Evolutionary conservation across 1,140 invertebrate genomes (phyloP).

Genomic region (Drosophila pachea): DNA sequence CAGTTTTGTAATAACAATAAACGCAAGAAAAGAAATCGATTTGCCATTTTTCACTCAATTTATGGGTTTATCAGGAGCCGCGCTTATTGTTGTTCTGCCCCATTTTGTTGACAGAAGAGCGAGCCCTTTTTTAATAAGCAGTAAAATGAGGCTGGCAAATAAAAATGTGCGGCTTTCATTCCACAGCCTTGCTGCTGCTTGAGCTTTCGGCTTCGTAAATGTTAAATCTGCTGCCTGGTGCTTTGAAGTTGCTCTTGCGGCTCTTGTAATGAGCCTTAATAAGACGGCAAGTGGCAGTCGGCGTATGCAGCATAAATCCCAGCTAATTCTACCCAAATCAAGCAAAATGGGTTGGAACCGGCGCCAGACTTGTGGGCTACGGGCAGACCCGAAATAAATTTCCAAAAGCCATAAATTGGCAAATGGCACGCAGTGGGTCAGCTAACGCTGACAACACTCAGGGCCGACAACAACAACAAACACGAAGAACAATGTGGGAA

Average conservation of each 20-base stretch:
- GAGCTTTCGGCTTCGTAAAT: slow-evolving; percentile 23
- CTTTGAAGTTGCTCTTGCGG: slow-evolving; percentile 44
- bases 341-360: slow-evolving; percentile 32
- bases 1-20: slow-evolving; percentile 77
- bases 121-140: slow-evolving; percentile 27
- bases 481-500: slow-evolving; percentile 4
- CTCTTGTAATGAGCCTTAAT: slow-evolving; percentile 64
- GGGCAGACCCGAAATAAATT: slow-evolving; percentile 62
- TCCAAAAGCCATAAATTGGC: slow-evolving; percentile 63
- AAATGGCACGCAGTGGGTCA: slow-evolving; percentile 51
- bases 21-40: slow-evolving; percentile 67
- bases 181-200: slow-evolving; percentile 41
- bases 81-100: slow-evolving; percentile 29
- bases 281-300: slow-evolving; percentile 29
- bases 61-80: slow-evolving; percentile 67
- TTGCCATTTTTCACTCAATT: slow-evolving; percentile 73
- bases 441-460: slow-evolving; percentile 26
- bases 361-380: slow-evolving; percentile 40
- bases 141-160: slow-evolving; percentile 7
- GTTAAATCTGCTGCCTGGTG: slow-evolving; percentile 12
- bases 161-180: slow-evolving; percentile 47
- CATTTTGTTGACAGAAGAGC: slow-evolving; percentile 36
- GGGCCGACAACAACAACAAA: slow-evolving; percentile 11
- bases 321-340: slow-evolving; percentile 64
- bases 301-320: slow-evolving; percentile 69